phyloP scores from a whole-genome alignment of 2,888 invertebrate species.

The Lypha dubia region DNA sequence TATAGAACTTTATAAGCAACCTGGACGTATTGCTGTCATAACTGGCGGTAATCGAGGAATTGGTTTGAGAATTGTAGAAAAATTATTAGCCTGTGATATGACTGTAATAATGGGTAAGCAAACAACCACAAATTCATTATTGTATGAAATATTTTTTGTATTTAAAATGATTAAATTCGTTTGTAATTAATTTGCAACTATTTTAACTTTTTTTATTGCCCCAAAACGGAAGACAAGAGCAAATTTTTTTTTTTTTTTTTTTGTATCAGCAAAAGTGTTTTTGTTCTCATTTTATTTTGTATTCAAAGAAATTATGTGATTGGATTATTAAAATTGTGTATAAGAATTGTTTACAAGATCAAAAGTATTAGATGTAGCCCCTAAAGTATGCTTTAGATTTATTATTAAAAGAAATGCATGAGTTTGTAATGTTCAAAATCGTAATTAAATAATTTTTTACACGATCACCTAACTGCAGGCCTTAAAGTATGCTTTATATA shows the following conservation, averaged over 20 bases:
- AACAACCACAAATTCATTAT: neutral
- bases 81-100: constrained; percentile 90
- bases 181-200: neutral
- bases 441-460: neutral
- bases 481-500: constrained; percentile 59
- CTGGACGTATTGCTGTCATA: constrained; percentile 89
- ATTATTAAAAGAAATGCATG: constrained; percentile 18
- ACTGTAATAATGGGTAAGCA: constrained; percentile 88
- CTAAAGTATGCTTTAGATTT: no score
- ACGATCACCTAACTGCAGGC: neutral
- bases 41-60: constrained; percentile 95
- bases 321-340: constrained; percentile 32
- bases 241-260: no score
- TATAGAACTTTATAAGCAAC: constrained; percentile 87
- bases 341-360: no score
- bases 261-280: neutral
- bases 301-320: constrained; percentile 30
- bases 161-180: neutral
- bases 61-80: constrained; percentile 90
- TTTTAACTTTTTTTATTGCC: neutral
- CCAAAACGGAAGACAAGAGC: neutral
- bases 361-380: no score
- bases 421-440: constrained; percentile 42
- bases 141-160: neutral
- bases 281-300: constrained; percentile 8